These are phyloP conservation scores for Brenthis hecate DNA, from an alignment of 2,888 invertebrate species.

Conservation along the genomic window DNA sequence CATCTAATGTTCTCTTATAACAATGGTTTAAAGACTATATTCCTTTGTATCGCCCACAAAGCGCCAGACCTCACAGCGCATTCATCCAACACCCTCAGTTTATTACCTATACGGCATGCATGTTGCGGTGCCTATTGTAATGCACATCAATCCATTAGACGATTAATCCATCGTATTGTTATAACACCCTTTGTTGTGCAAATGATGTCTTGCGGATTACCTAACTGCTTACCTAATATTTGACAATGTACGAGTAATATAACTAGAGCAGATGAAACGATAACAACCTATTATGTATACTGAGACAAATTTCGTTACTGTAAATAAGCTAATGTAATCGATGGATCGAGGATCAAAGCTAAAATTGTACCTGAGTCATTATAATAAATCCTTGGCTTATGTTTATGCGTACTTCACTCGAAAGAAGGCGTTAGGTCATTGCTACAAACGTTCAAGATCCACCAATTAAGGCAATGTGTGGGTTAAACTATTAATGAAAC, in stretches of 20 bases:
- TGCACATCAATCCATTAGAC: constrained; percentile 73
- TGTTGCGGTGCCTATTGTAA: constrained; percentile 73
- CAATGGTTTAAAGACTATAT: constrained; percentile 51
- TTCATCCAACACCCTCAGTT: constrained; percentile 75
- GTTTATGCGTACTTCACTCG: constrained; percentile 44
- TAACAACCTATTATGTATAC: neutral
- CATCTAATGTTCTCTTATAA: constrained; percentile 45
- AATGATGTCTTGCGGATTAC: constrained; percentile 42
- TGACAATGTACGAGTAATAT: neutral
- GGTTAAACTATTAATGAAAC: constrained; percentile 43
- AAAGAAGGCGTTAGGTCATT: constrained; percentile 63
- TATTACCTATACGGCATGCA: constrained; percentile 76
- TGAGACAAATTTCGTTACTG: too few relatives aligned
- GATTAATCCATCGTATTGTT: constrained; percentile 72
- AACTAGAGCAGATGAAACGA: constrained; percentile 8
- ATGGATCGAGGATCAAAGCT: neutral
- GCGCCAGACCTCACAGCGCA: constrained; percentile 55
- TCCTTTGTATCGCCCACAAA: constrained; percentile 40
- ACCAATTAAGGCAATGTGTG: constrained; percentile 64
- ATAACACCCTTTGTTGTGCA: constrained; percentile 48
- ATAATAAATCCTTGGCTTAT: constrained; percentile 38
- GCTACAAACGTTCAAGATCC: constrained; percentile 55
- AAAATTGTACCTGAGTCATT: constrained; percentile 28
- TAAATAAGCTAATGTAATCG: neutral
- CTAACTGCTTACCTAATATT: constrained; percentile 37